Base-by-base conservation (phyloP, 1,140 invertebrate genomes). In the Lepeophtheirus salmonis region DNA sequence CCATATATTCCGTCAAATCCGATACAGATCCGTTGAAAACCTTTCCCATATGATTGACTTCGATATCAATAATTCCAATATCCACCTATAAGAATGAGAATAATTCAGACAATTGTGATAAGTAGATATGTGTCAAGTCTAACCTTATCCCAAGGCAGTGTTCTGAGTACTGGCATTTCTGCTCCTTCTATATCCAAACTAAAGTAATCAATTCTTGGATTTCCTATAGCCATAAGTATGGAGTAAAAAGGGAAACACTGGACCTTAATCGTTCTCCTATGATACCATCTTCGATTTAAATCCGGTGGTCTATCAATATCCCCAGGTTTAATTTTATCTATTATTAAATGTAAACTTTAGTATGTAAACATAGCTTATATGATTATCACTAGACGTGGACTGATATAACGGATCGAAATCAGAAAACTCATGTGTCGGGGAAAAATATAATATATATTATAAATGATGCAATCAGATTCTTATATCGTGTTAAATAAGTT, bases 101-200 rank as follows among this genome's bases (percentile, higher is more conserved):
- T 10, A 41, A 41, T 10, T 41, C 30, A 41, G 30, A 10, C 30
- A 41, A 41, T 10, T 41, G 30, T 41, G n/a, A 6, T 41, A 6
- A 41, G 6, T 6, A 41, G 30, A 66, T 17, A 69, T 66, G 41
- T 67, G 50, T 6, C 6, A 41, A 41, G n/a, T 41, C 6, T 41
- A 6, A 70, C 62, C 61, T 67, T 66, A 24, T 70, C 65, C 60
- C 63, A 70, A 57, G 70, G 70, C 52, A 71, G 68, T 0, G 68
- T 70, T 50, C 63, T 59, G 10, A 72, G 62, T 17, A 72, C 68
- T 12, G 51, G 53, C 13, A 68, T 54, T 63, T 72, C 70, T 14
- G 64, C 62, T 17, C 70, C 70, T 59, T 71, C 69, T 16, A 72
- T 65, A 56, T 72, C 70, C 17, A 72, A 64, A 57, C 68, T 70